phyloP scores from a whole-genome alignment of 1,140 invertebrate genomes.

The Fopius arisanus region DNA sequence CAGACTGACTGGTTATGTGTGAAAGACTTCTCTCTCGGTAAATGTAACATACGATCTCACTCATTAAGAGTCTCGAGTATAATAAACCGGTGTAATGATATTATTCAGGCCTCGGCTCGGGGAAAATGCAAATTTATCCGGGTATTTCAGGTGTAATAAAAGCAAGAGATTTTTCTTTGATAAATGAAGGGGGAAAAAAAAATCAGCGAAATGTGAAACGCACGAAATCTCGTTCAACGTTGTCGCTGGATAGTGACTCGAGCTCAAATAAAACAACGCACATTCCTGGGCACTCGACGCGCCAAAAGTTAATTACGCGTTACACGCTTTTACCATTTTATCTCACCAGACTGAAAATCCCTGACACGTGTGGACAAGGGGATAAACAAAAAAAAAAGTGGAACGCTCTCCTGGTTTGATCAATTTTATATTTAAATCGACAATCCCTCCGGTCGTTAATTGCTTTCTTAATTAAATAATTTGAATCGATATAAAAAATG shows the following conservation, averaged over 20 bases:
- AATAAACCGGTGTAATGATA: slow-evolving; percentile 34
- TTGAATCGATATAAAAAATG: slow-evolving; percentile 8
- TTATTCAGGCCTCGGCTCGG: not conserved
- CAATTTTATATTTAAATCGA: slow-evolving; percentile 40
- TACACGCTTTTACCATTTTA: slow-evolving; percentile 40
- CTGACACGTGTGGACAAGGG: not conserved
- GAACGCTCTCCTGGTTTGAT: slow-evolving; percentile 30
- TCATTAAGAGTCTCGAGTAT: not conserved
- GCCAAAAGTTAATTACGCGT: slow-evolving; percentile 37
- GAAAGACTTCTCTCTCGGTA: not conserved
- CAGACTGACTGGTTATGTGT: not conserved
- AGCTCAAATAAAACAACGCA: slow-evolving; percentile 28
- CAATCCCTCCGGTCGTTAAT: not conserved
- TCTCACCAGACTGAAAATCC: slow-evolving; percentile 17
- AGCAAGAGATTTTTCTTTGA: not conserved
- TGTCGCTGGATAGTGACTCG: not conserved
- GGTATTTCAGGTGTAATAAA: not conserved
- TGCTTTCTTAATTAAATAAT: slow-evolving; percentile 14
- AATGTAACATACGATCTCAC: not conserved
- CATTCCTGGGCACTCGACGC: slow-evolving; percentile 30
- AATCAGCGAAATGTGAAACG: not conserved
- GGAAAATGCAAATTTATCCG: slow-evolving; percentile 31
- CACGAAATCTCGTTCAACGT: slow-evolving; percentile 3
- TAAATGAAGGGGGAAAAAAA: not conserved
- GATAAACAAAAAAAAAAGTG: slow-evolving; percentile 8